phyloP scores from a whole-genome alignment of 2,888 invertebrate species.

The Pollenia amentaria region DNA sequence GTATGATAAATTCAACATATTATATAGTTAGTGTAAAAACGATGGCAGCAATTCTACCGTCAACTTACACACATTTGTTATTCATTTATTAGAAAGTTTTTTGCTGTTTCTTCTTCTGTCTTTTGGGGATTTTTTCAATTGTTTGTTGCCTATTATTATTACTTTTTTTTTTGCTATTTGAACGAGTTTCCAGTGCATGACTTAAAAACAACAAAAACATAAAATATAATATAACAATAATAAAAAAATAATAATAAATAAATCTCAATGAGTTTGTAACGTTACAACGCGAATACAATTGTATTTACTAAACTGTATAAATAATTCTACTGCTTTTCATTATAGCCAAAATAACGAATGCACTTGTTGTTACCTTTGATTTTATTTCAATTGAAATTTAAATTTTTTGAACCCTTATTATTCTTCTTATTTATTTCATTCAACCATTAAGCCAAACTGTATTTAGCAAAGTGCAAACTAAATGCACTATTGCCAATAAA shows the following conservation, averaged over 20 bases:
- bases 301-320: slow-evolving; percentile 3
- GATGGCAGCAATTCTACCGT: slow-evolving; percentile 53
- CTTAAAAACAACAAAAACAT: slow-evolving; percentile 62
- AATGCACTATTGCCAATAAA: slow-evolving; percentile 19
- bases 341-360: neutral
- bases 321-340: neutral
- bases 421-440: neutral
- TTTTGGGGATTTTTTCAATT: slow-evolving; percentile 71
- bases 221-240: slow-evolving; percentile 34
- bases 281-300: slow-evolving; percentile 23
- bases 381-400: neutral
- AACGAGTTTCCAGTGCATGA: slow-evolving; percentile 83
- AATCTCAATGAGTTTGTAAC: slow-evolving; percentile 55
- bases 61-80: slow-evolving; percentile 34
- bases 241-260: slow-evolving; percentile 38
- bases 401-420: slow-evolving; percentile 16
- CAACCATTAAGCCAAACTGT: neutral
- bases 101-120: slow-evolving; percentile 40
- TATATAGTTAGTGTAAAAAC: neutral
- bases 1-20: too few species aligned
- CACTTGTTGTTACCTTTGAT: slow-evolving; percentile 39
- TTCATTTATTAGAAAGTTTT: slow-evolving; percentile 71
- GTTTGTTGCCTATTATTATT: slow-evolving; percentile 44
- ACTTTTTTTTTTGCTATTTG: slow-evolving; percentile 78
- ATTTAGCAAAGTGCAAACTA: neutral